phyloP scores from a whole-genome alignment of 30 jellyfish, hydroid and myxozoan genomes.

The Morbakka virulenta region DNA sequence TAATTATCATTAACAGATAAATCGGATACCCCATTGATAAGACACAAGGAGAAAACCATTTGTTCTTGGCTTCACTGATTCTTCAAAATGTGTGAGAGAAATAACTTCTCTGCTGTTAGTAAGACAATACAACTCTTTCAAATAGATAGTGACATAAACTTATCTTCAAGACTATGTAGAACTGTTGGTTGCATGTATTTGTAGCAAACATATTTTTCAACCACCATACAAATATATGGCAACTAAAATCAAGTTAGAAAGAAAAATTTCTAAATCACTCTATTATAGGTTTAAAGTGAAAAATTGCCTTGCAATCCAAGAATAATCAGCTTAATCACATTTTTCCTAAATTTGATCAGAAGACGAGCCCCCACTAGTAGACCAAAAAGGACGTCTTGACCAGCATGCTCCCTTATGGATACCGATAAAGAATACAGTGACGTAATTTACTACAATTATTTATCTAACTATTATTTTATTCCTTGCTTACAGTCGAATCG shows the following conservation, averaged over 20 bases:
- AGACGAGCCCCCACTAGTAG: constrained; percentile 20
- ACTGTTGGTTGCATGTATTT: constrained; percentile 45
- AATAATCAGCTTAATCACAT: constrained; percentile 2
- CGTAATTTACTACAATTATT: too few relatives aligned
- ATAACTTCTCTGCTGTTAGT: constrained; percentile 18
- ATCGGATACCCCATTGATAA: constrained; percentile 15
- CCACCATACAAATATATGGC: constrained; percentile 38
- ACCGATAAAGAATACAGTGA: too few relatives aligned
- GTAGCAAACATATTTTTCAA: constrained; percentile 43
- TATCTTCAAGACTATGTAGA: constrained; percentile 62
- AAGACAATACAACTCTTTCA: constrained; percentile 18
- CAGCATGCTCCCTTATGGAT: too few relatives aligned
- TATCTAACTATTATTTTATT: too few relatives aligned
- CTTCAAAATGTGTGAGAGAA: constrained; percentile 5
- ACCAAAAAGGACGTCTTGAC: not conserved
- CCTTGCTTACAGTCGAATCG: too few relatives aligned
- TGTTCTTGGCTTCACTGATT: constrained; percentile 39
- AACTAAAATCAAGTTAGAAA: constrained; percentile 20
- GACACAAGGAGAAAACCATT: constrained; percentile 51
- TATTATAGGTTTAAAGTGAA: constrained; percentile 33
- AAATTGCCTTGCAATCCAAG: constrained; percentile 37
- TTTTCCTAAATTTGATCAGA: constrained; percentile 24
- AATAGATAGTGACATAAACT: constrained; percentile 46
- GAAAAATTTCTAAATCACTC: constrained; percentile 21
- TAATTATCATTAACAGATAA: constrained; percentile 7